A percentile compares a stretch with the other conserved stretches of the same genome.
Conservation (phyloP, 2,113 vertebrate species). For the Scartelaos histophorus region DNA sequence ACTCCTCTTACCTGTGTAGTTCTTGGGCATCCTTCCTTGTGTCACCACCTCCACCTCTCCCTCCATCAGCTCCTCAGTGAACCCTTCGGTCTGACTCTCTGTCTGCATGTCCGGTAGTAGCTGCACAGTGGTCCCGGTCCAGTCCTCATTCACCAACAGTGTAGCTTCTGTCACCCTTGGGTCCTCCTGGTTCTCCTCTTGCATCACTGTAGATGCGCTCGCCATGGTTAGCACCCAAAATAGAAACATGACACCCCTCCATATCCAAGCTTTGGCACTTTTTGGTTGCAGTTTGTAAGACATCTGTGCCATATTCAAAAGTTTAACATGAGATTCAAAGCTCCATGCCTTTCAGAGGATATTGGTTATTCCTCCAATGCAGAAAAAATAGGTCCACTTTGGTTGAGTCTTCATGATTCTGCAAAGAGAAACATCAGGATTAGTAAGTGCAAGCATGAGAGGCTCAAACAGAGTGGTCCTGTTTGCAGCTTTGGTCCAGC, state of each 20-base stretch:
- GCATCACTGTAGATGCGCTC: constrained; percentile 39
- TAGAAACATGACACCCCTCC: constrained; percentile 49
- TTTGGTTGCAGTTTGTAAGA: constrained; percentile 22
- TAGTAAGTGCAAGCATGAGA: constrained; percentile 10
- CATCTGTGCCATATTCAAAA: constrained; percentile 39
- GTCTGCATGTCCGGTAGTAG: constrained; percentile 68
- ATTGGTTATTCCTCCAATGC: constrained; percentile 28
- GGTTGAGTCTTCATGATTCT: constrained; percentile 36
- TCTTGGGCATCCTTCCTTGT: constrained; percentile 46
- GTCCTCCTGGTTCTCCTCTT: constrained; percentile 23
- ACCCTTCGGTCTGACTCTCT: constrained; percentile 23
- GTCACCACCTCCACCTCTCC: constrained; percentile 22
- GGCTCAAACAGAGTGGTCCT: constrained; percentile 56
- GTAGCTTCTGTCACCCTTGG: neutral
- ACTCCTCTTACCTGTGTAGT: constrained; percentile 70
- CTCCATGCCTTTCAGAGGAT: constrained; percentile 31
- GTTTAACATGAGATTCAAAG: constrained; percentile 25
- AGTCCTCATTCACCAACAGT: constrained; percentile 24
- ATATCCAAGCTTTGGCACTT: constrained; percentile 11
- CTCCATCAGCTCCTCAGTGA: constrained; percentile 11
- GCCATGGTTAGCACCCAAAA: constrained; percentile 32
- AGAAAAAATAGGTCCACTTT: constrained; percentile 13
- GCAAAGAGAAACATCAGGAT: constrained; percentile 26
- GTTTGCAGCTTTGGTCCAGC: constrained; percentile 24
- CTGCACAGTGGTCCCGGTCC: constrained; percentile 24